Evolutionary conservation across 1,140 invertebrate genomes (phyloP), one percentile per base, ranked within the genome.

Genomic region (Sitophilus oryzae): DNA sequence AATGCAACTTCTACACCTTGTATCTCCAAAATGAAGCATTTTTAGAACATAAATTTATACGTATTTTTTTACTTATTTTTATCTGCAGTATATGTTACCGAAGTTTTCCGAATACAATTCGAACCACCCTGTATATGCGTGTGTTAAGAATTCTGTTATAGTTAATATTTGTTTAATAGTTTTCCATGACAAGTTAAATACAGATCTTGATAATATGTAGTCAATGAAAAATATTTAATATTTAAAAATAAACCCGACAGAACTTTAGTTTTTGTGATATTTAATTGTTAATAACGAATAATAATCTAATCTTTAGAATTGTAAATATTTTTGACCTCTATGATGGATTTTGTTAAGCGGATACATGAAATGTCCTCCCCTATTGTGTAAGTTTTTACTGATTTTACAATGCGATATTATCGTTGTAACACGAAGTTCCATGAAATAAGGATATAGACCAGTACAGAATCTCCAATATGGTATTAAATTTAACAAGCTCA

Each of bases 181-280:
- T n/a, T n/a, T n/a, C n/a, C n/a, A n/a, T n/a, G n/a, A n/a, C n/a
- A n/a, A n/a, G n/a, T n/a, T n/a, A n/a, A n/a, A n/a, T n/a, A n/a
- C n/a, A n/a, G n/a, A n/a, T n/a, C n/a, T n/a, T n/a, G n/a, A n/a
- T n/a, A n/a, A n/a, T n/a, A n/a, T 16, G 51, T 53, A 46, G 51
- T 53, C 51, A 53, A 53, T 53, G 42, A 46, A 53, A 43, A 25
- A 43, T 53, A 14, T 38, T 15, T 19, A 38, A 21, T 19, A n/a
- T n/a, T 14, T 43, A 35, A 23, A 35, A 22, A 16, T 42, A 45
- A 53, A 53, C 42, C 16, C 20, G 19, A 23, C 36, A 41, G 36
- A 42, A 21, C 30, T 54, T 47, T 54, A 19, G 41, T 54, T 54
- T 54, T 47, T 54, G 52, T 54, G 52, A 54, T 54, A 54, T 54